Conservation (phyloP, 2,797 vertebrate species). For the Galaxias olidus region DNA sequence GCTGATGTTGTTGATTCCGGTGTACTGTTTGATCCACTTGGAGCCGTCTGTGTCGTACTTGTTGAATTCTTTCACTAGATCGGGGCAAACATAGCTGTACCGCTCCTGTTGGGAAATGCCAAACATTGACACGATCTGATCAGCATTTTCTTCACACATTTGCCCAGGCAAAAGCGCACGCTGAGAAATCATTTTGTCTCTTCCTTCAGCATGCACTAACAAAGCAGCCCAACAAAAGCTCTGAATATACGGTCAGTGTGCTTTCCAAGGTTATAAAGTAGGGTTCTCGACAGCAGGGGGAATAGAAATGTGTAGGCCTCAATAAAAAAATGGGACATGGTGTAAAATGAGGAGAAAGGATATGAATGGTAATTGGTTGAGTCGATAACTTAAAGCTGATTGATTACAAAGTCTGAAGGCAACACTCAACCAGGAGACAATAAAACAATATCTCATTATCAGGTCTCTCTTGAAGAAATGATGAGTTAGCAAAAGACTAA, state of each 20-base stretch:
- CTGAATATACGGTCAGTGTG: conserved; percentile 1
- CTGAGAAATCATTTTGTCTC: not conserved
- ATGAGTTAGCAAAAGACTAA: no score
- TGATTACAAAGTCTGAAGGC: not conserved
- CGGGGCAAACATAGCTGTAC: conserved; percentile 96
- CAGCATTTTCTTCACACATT: no score
- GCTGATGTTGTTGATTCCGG: conserved; percentile 91
- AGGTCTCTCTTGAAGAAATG: no score
- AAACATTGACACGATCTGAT: no score
- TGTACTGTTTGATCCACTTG: conserved; percentile 99
- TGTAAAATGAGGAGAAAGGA: not conserved
- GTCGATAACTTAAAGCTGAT: conserved; percentile 16
- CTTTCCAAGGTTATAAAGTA: conserved; percentile 24
- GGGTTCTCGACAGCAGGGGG: conserved; percentile 24
- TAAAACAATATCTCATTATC: no score
- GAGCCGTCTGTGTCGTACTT: conserved; percentile 96
- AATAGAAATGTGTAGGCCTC: conserved; percentile 21
- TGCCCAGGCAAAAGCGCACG: not conserved
- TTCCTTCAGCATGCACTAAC: no score
- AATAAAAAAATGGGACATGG: conserved; percentile 37
- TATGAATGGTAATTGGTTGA: conserved; percentile 10
- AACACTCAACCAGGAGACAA: conserved; percentile 3
- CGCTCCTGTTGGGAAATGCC: conserved; percentile 80
- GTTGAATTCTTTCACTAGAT: conserved; percentile 97
- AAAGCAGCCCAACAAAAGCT: not conserved